phyloP scores from a whole-genome alignment of 2,888 invertebrate species.

The Standfussiana lucernea region DNA sequence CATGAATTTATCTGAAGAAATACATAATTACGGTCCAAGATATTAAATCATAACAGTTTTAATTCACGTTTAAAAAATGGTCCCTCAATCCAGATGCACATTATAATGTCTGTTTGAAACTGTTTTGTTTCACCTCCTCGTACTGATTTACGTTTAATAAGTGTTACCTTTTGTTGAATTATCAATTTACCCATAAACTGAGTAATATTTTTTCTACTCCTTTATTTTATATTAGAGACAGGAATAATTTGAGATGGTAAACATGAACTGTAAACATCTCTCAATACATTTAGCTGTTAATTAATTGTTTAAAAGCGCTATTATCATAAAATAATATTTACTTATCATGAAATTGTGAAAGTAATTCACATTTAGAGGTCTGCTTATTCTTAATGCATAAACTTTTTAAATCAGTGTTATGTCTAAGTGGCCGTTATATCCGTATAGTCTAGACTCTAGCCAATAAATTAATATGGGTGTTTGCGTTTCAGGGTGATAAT shows the following conservation, averaged over 20 bases:
- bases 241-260: not conserved
- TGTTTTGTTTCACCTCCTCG: constrained; percentile 19
- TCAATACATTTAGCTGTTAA: not conserved
- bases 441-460: not conserved
- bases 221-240: not conserved
- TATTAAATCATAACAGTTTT: too few species aligned
- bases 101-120: constrained; percentile 18
- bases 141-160: constrained; percentile 22
- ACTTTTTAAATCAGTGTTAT: not conserved
- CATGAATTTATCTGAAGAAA: too few species aligned
- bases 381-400: not conserved
- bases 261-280: not conserved
- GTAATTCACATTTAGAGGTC: not conserved
- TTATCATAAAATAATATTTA: constrained; percentile 3
- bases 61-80: too few species aligned
- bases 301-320: not conserved
- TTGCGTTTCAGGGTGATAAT: not conserved
- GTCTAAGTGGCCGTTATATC: not conserved
- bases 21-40: too few species aligned
- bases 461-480: not conserved
- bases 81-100: too few species aligned
- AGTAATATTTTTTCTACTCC: not conserved
- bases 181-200: not conserved
- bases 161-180: constrained; percentile 30
- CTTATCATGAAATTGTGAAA: not conserved